phyloP scores from a whole-genome alignment of 1,140 invertebrate genomes.

The Drosophila kikkawai region DNA sequence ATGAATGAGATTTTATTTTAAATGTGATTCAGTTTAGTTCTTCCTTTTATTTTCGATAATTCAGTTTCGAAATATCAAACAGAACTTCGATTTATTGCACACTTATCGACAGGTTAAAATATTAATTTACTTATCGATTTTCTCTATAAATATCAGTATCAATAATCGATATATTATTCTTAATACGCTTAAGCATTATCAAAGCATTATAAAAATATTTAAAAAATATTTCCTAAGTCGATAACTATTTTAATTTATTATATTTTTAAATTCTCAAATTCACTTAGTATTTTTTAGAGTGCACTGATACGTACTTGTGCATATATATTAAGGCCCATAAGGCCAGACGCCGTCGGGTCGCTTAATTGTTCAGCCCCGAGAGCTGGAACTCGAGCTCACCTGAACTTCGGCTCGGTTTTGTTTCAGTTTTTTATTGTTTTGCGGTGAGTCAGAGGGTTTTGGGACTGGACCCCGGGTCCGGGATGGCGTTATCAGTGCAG shows the following conservation, averaged over 20 bases:
- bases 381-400: slow-evolving; percentile 16
- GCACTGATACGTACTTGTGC: slow-evolving; percentile 25
- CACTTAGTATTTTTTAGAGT: slow-evolving; percentile 6
- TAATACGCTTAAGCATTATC: no score
- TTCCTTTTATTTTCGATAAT: no score
- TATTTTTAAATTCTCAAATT: rapidly evolving
- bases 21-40: no score
- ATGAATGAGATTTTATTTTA: no score
- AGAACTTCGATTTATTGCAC: no score
- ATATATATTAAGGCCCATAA: slow-evolving; percentile 27
- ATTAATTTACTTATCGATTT: no score
- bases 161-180: no score
- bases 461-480: slow-evolving; percentile 20
- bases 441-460: slow-evolving; percentile 51
- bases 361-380: slow-evolving; percentile 52
- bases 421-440: slow-evolving; percentile 54
- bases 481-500: slow-evolving; percentile 80
- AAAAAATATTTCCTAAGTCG: background rate
- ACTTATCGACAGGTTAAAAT: no score
- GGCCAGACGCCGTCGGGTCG: slow-evolving; percentile 46
- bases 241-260: background rate
- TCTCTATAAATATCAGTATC: no score
- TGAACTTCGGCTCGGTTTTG: slow-evolving; percentile 24
- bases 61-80: no score
- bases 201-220: background rate